These are phyloP conservation scores for Listronotus oregonensis DNA, from an alignment of 1,140 invertebrate species.

Conservation along the genomic window DNA sequence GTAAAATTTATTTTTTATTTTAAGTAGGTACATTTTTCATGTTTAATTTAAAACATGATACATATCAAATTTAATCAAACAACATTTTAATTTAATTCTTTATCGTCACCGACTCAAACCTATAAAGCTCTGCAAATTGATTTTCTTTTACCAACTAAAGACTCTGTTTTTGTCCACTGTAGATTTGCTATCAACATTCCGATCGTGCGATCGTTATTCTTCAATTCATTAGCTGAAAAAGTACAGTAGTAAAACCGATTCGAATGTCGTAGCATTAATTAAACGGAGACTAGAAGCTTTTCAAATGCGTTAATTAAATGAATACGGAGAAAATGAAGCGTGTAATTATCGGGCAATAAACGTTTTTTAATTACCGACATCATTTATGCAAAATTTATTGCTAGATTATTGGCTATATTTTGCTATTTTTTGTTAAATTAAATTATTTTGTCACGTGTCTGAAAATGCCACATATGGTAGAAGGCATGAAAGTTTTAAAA, in stretches of 20 bases:
- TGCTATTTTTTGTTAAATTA: too few species aligned
- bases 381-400: constrained; percentile 4
- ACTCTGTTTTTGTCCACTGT: neutral
- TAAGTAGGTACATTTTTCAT: too few species aligned
- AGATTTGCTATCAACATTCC: constrained; percentile 8
- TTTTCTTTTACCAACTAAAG: neutral
- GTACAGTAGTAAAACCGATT: constrained; percentile 8
- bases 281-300: too few species aligned
- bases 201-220: constrained; percentile 15
- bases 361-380: constrained; percentile 6
- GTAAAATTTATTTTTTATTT: too few species aligned
- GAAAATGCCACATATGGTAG: too few species aligned
- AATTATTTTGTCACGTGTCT: too few species aligned
- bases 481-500: too few species aligned
- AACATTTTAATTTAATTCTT: too few species aligned
- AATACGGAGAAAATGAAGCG: constrained; percentile 20
- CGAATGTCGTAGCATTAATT: constrained; percentile 19
- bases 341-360: constrained; percentile 18
- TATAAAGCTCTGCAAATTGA: neutral
- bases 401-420: neutral
- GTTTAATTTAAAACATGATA: too few species aligned
- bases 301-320: constrained; percentile 13
- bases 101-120: too few species aligned
- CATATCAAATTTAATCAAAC: too few species aligned
- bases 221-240: constrained; percentile 19